Base-by-base conservation (phyloP, 2,888 invertebrate species). In the Nymphalis polychloros region DNA sequence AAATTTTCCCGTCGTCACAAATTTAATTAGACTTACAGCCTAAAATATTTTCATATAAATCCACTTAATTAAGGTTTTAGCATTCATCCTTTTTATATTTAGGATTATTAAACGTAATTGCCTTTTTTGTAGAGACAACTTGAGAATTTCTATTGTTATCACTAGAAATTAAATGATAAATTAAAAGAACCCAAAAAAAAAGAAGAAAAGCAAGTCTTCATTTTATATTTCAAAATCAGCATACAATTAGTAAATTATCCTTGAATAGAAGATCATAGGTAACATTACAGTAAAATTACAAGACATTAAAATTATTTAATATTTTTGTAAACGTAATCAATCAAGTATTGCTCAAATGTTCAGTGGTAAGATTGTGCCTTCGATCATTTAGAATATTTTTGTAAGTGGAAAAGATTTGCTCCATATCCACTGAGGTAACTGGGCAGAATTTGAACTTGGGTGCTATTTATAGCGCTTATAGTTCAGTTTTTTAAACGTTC, bases 1-100 rank as follows among this genome's bases (percentile, higher is more conserved):
- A 52, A 64, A 23, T 67, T 31, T 55, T 23, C 57, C 53, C 59
- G 60, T 62, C 61, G 19, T 41, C 41, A 41, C 59, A 48, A 63
- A 68, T 62, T 67, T 70, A 70, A 68, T 63, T 63, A 60, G 46
- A 62, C 61, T 53, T 59, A n/a, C 53, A 53, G 49, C 48, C 59
- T 63, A 64, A 66, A 66, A 57, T 68, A 68, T 66, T 65, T 68
- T 60, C 60, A 63, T 68, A 52, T 63, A 65, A 68, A 71, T 60
- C 63, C 57, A 60, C n/a, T 59, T 41, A 59, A 59, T 57, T 49
- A 63, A 19, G 50, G 41, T 50, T 59, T 50, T 62, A 20, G 23
- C 13, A 53, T 27, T 41, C 19, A 20, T 50, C 23, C 7, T 47
- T 20, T 31, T 41, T 13, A 41, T 41, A 52, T 52, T 20, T 20